Conservation (phyloP, 2,888 invertebrate species). For the Platerodrilus igneus region DNA sequence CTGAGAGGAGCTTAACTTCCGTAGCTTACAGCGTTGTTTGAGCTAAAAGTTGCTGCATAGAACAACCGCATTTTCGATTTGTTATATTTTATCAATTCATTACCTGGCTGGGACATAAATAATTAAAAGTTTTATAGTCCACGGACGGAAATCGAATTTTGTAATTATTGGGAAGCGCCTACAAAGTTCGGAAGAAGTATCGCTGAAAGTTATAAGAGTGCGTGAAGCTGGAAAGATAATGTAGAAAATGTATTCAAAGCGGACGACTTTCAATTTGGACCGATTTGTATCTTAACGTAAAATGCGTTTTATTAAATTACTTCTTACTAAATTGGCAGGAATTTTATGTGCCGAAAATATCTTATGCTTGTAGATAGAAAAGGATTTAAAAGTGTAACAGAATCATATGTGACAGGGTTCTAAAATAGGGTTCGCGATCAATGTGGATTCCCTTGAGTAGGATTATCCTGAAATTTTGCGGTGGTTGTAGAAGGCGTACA, state of each 20-base stretch:
- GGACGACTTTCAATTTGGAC: constrained; percentile 19
- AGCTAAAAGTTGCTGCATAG: too few species aligned
- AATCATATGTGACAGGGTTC: constrained; percentile 24
- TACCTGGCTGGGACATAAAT: constrained; percentile 11
- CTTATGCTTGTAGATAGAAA: constrained; percentile 12
- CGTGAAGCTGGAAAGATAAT: constrained; percentile 23
- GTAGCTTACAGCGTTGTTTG: too few species aligned
- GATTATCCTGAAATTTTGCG: constrained; percentile 27
- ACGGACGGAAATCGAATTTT: constrained; percentile 18
- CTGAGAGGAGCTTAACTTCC: too few species aligned
- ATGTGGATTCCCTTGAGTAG: constrained; percentile 25
- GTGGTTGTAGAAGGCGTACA: constrained; percentile 24
- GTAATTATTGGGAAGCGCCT: constrained; percentile 23
- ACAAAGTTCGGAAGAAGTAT: constrained; percentile 15
- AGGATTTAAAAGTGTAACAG: constrained; percentile 16
- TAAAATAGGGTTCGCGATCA: constrained; percentile 27
- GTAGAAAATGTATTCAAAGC: constrained; percentile 22
- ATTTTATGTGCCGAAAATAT: constrained; percentile 9
- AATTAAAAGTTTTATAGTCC: constrained; percentile 21
- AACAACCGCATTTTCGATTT: neutral
- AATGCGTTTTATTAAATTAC: constrained; percentile 11
- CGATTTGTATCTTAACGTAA: constrained; percentile 3
- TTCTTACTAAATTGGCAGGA: constrained; percentile 7
- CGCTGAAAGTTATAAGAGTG: constrained; percentile 17
- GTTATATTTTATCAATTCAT: constrained; percentile 11